Conservation (phyloP, 2,797 vertebrate genomes). For the Loris lydekkerianus region DNA sequence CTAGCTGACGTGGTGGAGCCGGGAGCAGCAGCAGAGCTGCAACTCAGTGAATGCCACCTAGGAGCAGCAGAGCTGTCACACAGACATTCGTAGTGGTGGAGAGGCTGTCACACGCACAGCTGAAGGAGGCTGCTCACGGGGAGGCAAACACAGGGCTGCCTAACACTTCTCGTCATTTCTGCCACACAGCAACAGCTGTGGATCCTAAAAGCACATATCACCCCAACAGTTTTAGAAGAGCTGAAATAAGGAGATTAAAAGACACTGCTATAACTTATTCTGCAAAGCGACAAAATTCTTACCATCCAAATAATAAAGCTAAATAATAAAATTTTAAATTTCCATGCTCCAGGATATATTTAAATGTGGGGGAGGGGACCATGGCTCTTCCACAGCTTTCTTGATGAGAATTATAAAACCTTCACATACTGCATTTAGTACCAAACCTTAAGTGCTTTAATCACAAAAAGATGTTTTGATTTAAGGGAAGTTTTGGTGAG, state of each 20-base stretch:
- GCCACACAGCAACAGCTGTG: not conserved
- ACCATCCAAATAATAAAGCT: not conserved
- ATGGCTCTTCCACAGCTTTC: not conserved
- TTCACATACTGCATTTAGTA: not conserved
- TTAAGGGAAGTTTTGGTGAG: not conserved
- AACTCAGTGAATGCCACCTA: not conserved
- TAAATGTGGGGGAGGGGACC: not conserved
- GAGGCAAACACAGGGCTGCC: not conserved
- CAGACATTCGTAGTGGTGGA: not conserved
- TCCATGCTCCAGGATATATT: not conserved
- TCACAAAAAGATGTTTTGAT: constrained; percentile 1
- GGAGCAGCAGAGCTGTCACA: no score
- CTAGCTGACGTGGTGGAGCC: not conserved
- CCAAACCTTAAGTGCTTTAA: constrained; percentile 8
- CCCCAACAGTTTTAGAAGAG: not conserved
- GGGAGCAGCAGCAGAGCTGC: not conserved
- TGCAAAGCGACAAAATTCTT: not conserved
- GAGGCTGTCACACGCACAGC: no score
- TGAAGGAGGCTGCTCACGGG: not conserved
- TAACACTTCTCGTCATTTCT: not conserved
- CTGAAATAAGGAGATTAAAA: not conserved
- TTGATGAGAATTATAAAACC: not conserved
- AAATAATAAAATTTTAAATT: not conserved
- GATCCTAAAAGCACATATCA: not conserved
- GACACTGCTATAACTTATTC: not conserved